A percentile compares a stretch with the other conserved stretches of the same genome.
phyloP scores from a whole-genome alignment of 2,113 vertebrate species.

The Cyanocitta stelleri region DNA sequence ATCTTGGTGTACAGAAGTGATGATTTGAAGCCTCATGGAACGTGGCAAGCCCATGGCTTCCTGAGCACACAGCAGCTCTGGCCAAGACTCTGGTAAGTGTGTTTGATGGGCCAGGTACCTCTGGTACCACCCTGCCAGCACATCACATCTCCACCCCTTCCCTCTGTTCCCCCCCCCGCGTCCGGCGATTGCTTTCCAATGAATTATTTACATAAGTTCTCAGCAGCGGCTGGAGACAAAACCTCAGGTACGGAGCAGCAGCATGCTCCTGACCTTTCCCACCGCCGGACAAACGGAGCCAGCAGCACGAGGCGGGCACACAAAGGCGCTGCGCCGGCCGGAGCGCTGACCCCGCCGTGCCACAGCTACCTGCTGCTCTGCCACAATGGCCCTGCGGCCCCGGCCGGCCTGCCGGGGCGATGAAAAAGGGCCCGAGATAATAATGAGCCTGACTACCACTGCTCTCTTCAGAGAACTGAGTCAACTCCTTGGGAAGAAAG shows the following conservation, averaged over 20 bases:
- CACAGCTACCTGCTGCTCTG: constrained; percentile 88
- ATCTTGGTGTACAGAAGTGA: accelerated
- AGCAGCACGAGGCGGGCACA: constrained; percentile 61
- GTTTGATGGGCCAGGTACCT: background rate
- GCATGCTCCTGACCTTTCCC: constrained; percentile 83
- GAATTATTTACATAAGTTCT: constrained; percentile 42
- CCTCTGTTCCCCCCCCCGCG: background rate
- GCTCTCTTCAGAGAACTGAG: constrained; percentile 82
- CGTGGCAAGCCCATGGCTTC: background rate
- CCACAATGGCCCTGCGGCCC: constrained; percentile 83
- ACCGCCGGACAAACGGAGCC: constrained; percentile 39
- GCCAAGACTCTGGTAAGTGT: accelerated
- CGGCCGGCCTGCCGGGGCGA: constrained; percentile 64
- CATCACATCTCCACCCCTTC: background rate
- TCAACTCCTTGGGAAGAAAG: constrained; percentile 69
- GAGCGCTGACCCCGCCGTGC: constrained; percentile 72
- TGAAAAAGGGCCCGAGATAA: constrained; percentile 82
- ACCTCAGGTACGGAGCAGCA: constrained; percentile 76
- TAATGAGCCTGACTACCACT: constrained; percentile 77
- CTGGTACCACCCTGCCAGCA: background rate
- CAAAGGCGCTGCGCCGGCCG: constrained; percentile 68
- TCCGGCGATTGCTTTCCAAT: background rate
- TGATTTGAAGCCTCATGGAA: background rate
- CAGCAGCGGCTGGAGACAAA: constrained; percentile 55
- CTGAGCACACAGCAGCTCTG: background rate